A percentile compares a stretch with the other conserved stretches of the same genome.
Evolutionary conservation across 2,113 vertebrate species (phyloP).

Genomic region (Myotis lucifugus): DNA sequence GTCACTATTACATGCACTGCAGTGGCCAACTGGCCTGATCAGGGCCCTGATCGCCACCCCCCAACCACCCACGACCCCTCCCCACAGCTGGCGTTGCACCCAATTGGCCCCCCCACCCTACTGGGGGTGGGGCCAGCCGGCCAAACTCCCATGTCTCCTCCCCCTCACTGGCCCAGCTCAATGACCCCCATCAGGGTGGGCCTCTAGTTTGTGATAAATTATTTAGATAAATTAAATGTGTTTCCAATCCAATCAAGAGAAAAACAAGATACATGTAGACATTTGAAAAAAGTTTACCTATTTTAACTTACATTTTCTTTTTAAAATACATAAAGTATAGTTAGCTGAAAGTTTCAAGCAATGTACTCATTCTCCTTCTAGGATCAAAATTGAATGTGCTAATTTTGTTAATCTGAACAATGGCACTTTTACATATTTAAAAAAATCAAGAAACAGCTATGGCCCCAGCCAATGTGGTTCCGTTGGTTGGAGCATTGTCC

Average conservation of each 20-base stretch:
- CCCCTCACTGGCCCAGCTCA: too few species aligned
- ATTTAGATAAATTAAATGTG: slow-evolving; percentile 60
- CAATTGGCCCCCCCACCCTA: too few species aligned
- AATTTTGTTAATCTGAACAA: slow-evolving; percentile 81
- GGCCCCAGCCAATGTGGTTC: neutral
- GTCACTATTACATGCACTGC: too few species aligned
- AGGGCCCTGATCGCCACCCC: too few species aligned
- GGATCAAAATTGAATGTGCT: slow-evolving; percentile 75
- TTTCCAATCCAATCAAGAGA: neutral
- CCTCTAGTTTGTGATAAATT: slow-evolving; percentile 52
- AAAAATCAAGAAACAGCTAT: slow-evolving; percentile 73
- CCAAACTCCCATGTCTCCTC: too few species aligned
- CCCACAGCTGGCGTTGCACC: too few species aligned
- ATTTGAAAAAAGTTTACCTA: slow-evolving; percentile 51
- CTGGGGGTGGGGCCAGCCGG: too few species aligned
- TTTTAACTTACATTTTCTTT: slow-evolving; percentile 61
- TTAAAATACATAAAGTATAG: slow-evolving; percentile 18
- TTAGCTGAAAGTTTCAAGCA: slow-evolving; percentile 20
- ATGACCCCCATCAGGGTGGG: too few species aligned
- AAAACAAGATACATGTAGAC: slow-evolving; percentile 2
- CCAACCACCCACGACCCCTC: too few species aligned
- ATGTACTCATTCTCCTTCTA: slow-evolving; percentile 65
- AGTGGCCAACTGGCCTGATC: too few species aligned
- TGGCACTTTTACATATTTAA: slow-evolving; percentile 56
- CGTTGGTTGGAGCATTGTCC: too few species aligned